Percentiles rank a stretch among this genome's conserved stretches.
Evolutionary conservation across 1,140 invertebrate genomes (phyloP).

Genomic region (Aphelenchoides fujianensis): DNA sequence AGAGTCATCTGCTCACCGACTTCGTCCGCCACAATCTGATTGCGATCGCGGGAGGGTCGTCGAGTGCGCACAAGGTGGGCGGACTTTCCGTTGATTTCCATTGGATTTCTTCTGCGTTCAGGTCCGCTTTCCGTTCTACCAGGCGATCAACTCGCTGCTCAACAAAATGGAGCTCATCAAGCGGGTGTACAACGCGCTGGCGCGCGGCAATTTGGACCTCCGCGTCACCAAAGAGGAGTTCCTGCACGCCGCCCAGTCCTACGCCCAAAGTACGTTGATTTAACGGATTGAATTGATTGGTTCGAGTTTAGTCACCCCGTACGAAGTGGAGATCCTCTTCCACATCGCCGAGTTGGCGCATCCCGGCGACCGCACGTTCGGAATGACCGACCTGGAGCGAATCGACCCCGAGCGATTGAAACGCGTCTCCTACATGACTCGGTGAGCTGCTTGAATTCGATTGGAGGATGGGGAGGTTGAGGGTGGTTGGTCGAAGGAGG

Average conservation of each 20-base stretch:
- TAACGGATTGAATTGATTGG: too few species aligned
- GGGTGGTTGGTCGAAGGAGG: background rate
- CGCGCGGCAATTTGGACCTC: constrained; percentile 77
- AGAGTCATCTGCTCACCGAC: constrained; percentile 87
- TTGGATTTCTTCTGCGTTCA: too few species aligned
- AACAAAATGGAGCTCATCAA: constrained; percentile 99
- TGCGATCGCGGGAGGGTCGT: constrained; percentile 36
- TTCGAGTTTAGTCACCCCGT: too few species aligned
- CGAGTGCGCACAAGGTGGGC: constrained; percentile 57
- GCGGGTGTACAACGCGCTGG: constrained; percentile 88
- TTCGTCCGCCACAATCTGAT: constrained; percentile 83
- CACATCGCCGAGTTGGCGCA: constrained; percentile 84
- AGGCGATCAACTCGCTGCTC: constrained; percentile 92
- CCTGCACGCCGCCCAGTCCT: constrained; percentile 91
- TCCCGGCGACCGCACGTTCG: constrained; percentile 75
- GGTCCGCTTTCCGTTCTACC: constrained; percentile 97
- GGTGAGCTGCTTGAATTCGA: constrained; percentile 68
- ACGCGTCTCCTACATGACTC: constrained; percentile 77
- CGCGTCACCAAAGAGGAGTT: constrained; percentile 92
- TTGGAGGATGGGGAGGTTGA: background rate
- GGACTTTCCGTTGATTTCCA: constrained; percentile 57
- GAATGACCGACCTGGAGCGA: constrained; percentile 84
- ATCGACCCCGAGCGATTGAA: constrained; percentile 94
- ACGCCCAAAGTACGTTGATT: constrained; percentile 96
- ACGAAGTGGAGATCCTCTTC: constrained; percentile 97